Base-by-base conservation (phyloP, 2,113 vertebrate genomes). In the Chroicocephalus ridibundus region DNA sequence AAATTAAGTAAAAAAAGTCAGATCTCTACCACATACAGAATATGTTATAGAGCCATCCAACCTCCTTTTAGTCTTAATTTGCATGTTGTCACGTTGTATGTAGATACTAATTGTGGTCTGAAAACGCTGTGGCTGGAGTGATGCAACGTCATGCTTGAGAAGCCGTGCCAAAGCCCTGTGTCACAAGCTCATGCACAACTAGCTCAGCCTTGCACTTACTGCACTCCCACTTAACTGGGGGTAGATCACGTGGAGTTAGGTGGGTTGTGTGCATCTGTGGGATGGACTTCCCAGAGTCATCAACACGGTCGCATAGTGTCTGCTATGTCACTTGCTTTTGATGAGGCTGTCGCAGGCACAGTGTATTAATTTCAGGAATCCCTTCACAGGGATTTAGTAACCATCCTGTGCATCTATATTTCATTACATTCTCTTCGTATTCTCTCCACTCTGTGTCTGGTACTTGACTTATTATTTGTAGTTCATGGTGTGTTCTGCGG, bases 111-210 rank as follows among this genome's bases (percentile, higher is more conserved):
- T 26, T 44, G 69, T 1, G 1, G 5, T 52, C 36, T 38, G 58
- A 58, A 74, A 70, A 54, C 51, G 52, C 72, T 27, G 32, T 46
- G 57, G 12, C 54, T 88, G 88, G 27, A 26, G 57, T 55, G 68
- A 12, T 18, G 24, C 18, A 14, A 36, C 2, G 1, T 57, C 34
- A 6, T 24, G 57, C 75, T 71, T 57, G 54, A 78, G 80, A 57
- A 57, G 36, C 54, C 1, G 0, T 74, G 22, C 42, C 80, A 64
- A 42, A 71, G 32, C 11, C 19, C n/a, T 13, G 3, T 16, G 3
- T 42, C 1, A 0, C 3, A 1, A 46, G 68, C 29, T 60, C 8
- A 4, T 11, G 51, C 29, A 13, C 44, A 55, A 11, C 15, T 3
- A 29, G 34, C 54, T 72, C 54, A 51, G 68, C 6, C 1, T 20